Evolutionary conservation across 1,140 invertebrate species (phyloP), one percentile per base, ranked within the genome.

Genomic region (Liolophura sinensis): DNA sequence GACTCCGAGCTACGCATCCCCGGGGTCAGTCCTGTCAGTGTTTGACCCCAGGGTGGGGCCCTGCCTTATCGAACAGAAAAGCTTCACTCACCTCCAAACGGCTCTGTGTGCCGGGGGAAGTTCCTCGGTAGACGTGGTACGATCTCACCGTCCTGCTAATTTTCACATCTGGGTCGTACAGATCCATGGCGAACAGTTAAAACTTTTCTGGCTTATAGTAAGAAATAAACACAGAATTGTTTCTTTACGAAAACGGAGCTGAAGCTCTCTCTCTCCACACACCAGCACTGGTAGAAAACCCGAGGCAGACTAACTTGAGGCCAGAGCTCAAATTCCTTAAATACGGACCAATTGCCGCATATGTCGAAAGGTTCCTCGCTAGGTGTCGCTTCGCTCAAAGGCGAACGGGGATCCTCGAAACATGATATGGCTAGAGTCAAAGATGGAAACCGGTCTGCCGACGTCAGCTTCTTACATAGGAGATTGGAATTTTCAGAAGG

Each of bases 71-170:
- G 18, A 14, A 20, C 3, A 46, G 55, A 54, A 25, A 62, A 18
- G 62, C 51, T 48, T 7, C 15, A 69, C 78, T 69, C 72, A 82
- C 80, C 78, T 82, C 80, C 64, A 81, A 60, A 56, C 80, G 71
- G 74, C 79, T 82, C 69, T 77, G 75, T 24, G 78, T 77, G 55
- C 74, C 64, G 3, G 80, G 80, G 12, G 79, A 81, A 49, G 74
- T 73, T 16, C 80, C 80, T 11, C 79, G 65, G 75, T 81, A 82
- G 24, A 82, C 78, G 69, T 81, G 77, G 73, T 80, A 82, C 47
- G 74, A 67, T 40, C 73, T 69, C 47, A 66, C 63, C 40, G 71
- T 62, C 50, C 70, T 72, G 16, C 67, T 64, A 48, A 65, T 67
- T 15, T 22, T 40, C 24, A 74, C 52, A 59, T 74, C 74, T 18